Percentiles rank a stretch among this genome's conserved stretches.
phyloP scores from a whole-genome alignment of 2,113 vertebrate genomes.

The Thryonomys swinderianus region DNA sequence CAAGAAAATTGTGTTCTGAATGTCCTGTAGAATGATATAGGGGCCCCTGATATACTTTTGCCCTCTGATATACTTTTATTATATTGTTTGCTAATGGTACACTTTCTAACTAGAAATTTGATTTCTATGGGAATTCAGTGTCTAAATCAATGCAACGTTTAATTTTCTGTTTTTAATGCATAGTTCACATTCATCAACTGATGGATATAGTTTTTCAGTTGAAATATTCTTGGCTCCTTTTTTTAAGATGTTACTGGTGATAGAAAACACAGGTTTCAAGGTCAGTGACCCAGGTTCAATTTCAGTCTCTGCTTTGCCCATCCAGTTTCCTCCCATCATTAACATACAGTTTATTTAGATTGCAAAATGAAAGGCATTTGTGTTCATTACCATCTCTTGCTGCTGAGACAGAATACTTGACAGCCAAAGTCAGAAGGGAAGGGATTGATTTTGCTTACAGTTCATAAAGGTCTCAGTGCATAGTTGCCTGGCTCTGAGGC shows the following conservation, averaged over 20 bases:
- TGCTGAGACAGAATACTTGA: too few relatives aligned
- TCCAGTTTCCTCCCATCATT: not conserved
- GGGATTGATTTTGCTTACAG: too few relatives aligned
- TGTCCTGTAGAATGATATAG: not conserved
- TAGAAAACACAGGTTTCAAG: not conserved
- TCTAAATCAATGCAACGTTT: not conserved
- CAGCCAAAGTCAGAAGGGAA: too few relatives aligned
- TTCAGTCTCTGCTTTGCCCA: not conserved
- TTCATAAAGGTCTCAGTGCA: too few relatives aligned
- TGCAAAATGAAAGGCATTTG: not conserved
- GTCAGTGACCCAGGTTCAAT: not conserved
- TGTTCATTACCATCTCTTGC: too few relatives aligned
- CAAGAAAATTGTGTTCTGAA: not conserved
- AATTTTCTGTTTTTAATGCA: slow-evolving; percentile 39
- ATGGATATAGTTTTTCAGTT: not conserved
- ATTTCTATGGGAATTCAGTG: not conserved
- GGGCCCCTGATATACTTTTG: not conserved
- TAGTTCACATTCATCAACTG: not conserved
- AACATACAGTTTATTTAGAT: not conserved
- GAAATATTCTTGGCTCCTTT: not conserved
- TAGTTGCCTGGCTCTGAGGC: too few relatives aligned
- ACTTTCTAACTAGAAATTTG: slow-evolving; percentile 33
- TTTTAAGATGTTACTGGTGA: not conserved
- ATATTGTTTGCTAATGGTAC: not conserved
- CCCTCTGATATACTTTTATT: not conserved